Conservation (phyloP, 2,113 vertebrate species). For the Porphyrio hochstetteri region DNA sequence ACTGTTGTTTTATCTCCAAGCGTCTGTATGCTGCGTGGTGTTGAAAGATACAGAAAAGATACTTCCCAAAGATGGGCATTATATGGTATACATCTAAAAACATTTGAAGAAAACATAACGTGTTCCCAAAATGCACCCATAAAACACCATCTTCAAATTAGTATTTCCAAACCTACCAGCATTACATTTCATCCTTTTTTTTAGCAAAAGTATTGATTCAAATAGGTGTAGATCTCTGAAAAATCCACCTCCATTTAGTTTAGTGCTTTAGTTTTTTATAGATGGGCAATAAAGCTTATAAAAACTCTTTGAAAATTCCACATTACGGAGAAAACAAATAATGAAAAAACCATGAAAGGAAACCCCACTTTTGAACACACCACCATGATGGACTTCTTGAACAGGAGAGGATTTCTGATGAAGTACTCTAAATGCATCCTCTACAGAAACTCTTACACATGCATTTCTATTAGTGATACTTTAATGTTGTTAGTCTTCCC, state of each 20-base stretch:
- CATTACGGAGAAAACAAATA: not conserved
- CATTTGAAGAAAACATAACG: not conserved
- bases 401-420: not conserved
- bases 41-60: not conserved
- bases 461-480: not conserved
- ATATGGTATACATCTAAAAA: not conserved
- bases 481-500: not conserved
- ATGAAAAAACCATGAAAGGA: not conserved
- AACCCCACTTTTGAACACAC: not conserved
- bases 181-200: not conserved
- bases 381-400: not conserved
- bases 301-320: slow-evolving; percentile 22
- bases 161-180: not conserved
- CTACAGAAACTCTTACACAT: not conserved
- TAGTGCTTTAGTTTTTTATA: not conserved
- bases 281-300: slow-evolving; percentile 22
- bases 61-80: not conserved
- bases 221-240: slow-evolving; percentile 2
- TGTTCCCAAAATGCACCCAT: not conserved
- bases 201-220: slow-evolving; percentile 2
- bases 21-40: not conserved
- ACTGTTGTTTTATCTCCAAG: not conserved
- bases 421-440: not conserved
- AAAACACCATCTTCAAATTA: not conserved
- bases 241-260: slow-evolving; percentile 5